Percentiles rank a stretch among this genome's conserved stretches.
Conservation (phyloP, 2,113 vertebrate genomes). For the Otus sunia region DNA sequence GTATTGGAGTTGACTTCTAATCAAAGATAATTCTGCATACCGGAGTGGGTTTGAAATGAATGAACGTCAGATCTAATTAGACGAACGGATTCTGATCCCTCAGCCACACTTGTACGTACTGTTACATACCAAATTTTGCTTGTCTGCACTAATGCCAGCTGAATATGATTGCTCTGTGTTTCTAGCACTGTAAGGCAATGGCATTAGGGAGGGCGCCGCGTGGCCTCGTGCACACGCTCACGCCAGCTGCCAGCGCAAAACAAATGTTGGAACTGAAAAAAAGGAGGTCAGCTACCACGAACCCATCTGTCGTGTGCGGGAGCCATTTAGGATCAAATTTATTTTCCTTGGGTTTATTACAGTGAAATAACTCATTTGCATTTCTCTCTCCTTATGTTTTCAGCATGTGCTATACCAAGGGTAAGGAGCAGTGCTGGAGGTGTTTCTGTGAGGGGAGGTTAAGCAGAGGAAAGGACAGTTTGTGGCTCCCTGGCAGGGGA, state of each 20-base stretch:
- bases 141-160: neutral
- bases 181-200: neutral
- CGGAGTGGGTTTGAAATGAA: neutral
- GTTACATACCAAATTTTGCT: neutral
- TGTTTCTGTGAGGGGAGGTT: neutral
- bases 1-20: conserved; percentile 39
- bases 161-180: neutral
- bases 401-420: accelerated
- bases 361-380: neutral
- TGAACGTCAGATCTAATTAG: conserved; percentile 15
- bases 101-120: neutral
- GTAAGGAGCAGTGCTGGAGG: neutral
- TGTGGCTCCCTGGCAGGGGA: neutral
- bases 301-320: neutral
- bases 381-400: neutral
- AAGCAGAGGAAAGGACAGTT: neutral
- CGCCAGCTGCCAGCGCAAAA: neutral
- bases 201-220: neutral
- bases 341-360: conserved; percentile 12
- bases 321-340: neutral
- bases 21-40: conserved; percentile 24
- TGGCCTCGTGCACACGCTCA: neutral
- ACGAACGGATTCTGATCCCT: neutral
- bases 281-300: neutral
- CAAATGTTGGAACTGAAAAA: neutral